Conservation (phyloP, 2,113 vertebrate genomes). For the Orycteropus afer region DNA sequence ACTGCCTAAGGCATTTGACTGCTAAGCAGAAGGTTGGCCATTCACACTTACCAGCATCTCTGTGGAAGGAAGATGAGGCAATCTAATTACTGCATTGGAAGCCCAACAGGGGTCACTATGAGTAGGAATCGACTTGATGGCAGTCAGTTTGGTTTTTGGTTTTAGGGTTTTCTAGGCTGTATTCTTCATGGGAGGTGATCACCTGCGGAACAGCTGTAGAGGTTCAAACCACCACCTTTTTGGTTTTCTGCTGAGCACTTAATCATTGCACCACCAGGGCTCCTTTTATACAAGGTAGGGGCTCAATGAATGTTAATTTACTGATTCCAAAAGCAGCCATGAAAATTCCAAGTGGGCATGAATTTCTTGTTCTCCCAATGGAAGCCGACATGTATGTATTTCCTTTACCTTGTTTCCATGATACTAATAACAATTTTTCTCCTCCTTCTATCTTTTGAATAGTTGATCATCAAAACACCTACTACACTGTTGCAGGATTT, state of each 20-base stretch:
- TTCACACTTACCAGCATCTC: no score
- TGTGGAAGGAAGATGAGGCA: no score
- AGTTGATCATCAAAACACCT: slow-evolving; percentile 63
- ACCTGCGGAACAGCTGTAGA: neutral
- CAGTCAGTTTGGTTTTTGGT: no score
- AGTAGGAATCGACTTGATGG: no score
- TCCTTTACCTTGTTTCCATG: neutral
- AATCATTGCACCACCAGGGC: neutral
- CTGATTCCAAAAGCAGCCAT: neutral
- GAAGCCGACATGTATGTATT: neutral
- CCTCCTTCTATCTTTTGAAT: slow-evolving; percentile 54
- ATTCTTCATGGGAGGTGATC: neutral
- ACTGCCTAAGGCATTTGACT: no score
- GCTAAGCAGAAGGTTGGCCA: no score
- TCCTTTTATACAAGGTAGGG: neutral
- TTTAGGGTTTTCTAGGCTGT: neutral
- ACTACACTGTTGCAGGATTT: slow-evolving; percentile 73
- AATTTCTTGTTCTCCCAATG: neutral
- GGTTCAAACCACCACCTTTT: neutral
- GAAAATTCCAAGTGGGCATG: neutral
- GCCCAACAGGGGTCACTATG: no score
- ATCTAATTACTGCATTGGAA: no score
- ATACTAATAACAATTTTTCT: slow-evolving; percentile 37
- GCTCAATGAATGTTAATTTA: neutral
- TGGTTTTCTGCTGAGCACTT: neutral